phyloP scores from a whole-genome alignment of 37 sponge, comb jelly and placozoan species.

The Agelas oroides region DNA sequence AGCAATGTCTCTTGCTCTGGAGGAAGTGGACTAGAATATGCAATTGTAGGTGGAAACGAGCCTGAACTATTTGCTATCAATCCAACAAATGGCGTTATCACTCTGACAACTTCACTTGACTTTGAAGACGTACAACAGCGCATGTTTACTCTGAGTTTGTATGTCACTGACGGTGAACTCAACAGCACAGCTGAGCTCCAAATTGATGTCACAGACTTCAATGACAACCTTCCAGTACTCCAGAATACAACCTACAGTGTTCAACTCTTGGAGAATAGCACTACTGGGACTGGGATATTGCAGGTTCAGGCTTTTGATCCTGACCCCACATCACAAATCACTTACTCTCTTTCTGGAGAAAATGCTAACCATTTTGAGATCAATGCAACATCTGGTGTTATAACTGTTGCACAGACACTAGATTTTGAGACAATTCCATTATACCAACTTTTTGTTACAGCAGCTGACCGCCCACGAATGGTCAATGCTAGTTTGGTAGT shows the following conservation, averaged over 20 bases:
- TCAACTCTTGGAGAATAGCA: conserved; percentile 45
- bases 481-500: conserved; percentile 18
- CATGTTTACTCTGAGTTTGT: conserved; percentile 9
- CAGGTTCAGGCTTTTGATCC: conserved; percentile 49
- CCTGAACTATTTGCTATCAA: conserved; percentile 37
- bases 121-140: conserved; percentile 18
- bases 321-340: conserved; percentile 41
- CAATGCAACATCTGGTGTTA: conserved; percentile 32
- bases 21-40: conserved; percentile 13
- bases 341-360: conserved; percentile 31
- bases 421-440: conserved; percentile 19
- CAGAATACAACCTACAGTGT: conserved; percentile 37
- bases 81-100: conserved; percentile 24
- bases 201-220: conserved; percentile 24
- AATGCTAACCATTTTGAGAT: conserved; percentile 35
- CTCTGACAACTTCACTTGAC: conserved; percentile 5
- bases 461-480: conserved; percentile 30
- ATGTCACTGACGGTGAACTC: conserved; percentile 36
- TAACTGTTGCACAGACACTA: conserved; percentile 31
- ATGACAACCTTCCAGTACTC: conserved; percentile 67
- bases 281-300: conserved; percentile 49
- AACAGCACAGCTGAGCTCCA: conserved; percentile 15
- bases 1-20: conserved; percentile 26
- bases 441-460: conserved; percentile 42
- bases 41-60: conserved; percentile 30